A percentile compares a stretch with the other conserved stretches of the same genome.
These are phyloP conservation scores for Nomada fabriciana DNA, from an alignment of 2,888 invertebrate genomes.

Conservation along the genomic window DNA sequence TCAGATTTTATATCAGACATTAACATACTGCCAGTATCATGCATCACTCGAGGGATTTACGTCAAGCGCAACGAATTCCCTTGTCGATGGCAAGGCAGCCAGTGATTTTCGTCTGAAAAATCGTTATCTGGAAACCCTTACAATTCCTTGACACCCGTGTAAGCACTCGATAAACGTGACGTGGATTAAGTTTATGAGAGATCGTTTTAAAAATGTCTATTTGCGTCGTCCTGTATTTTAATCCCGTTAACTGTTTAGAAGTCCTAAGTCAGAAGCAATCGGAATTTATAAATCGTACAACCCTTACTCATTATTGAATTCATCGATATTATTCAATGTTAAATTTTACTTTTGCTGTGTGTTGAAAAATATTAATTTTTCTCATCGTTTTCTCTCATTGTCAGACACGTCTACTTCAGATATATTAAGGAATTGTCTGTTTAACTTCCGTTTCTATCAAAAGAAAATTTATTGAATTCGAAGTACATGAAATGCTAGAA, in stretches of 20 bases:
- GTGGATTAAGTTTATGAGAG: conserved; percentile 1
- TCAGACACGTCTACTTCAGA: too few species aligned
- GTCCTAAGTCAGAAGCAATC: too few species aligned
- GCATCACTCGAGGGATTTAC: conserved; percentile 60
- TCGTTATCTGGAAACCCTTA: conserved; percentile 7
- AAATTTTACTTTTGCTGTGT: neutral
- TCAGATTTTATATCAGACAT: conserved; percentile 45
- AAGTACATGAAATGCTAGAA: too few species aligned
- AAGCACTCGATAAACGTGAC: conserved; percentile 38
- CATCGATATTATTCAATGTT: neutral
- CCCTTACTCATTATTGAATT: neutral
- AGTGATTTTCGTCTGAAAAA: conserved; percentile 30
- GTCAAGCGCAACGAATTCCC: conserved; percentile 48
- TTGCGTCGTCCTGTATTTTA: neutral
- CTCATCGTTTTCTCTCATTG: too few species aligned
- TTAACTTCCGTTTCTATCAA: too few species aligned
- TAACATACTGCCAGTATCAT: conserved; percentile 38
- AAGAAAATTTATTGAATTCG: too few species aligned
- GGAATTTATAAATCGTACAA: neutral
- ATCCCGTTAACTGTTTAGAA: conserved; percentile 5
- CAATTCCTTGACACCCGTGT: conserved; percentile 30
- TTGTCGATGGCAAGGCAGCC: conserved; percentile 14
- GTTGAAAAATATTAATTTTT: too few species aligned
- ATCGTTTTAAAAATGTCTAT: conserved; percentile 2
- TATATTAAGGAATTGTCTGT: too few species aligned